Conservation (phyloP, 2,888 invertebrate genomes). For the Melolontha melolontha region DNA sequence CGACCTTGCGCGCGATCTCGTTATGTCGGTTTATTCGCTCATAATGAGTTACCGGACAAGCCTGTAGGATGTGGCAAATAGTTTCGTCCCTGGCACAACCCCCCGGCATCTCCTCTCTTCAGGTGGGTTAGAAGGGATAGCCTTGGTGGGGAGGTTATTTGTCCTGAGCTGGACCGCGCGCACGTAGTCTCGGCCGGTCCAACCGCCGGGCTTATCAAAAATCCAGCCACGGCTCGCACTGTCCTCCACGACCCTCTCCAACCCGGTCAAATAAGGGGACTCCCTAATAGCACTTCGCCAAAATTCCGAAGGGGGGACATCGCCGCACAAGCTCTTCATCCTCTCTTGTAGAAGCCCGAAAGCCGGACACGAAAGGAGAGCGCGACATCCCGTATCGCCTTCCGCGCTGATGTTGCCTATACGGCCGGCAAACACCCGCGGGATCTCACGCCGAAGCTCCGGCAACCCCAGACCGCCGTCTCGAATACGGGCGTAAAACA, state of each 20-base stretch:
- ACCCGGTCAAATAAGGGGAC: too few species aligned
- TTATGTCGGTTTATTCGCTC: conserved; percentile 46
- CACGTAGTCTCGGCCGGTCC: too few species aligned
- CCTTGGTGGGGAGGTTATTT: too few species aligned
- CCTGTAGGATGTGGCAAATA: conserved; percentile 46
- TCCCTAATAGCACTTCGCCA: conserved; percentile 31
- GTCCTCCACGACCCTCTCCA: conserved; percentile 44
- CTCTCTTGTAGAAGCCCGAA: neutral
- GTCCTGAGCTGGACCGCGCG: too few species aligned
- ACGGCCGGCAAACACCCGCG: conserved; percentile 36
- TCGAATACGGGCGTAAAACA: too few species aligned
- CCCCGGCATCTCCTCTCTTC: conserved; percentile 39
- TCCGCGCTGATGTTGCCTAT: conserved; percentile 26
- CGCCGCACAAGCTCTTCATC: conserved; percentile 23
- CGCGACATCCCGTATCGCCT: neutral
- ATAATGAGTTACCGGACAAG: conserved; percentile 41
- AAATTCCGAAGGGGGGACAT: neutral
- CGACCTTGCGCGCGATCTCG: conserved; percentile 45
- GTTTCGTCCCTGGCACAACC: conserved; percentile 42
- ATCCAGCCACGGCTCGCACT: conserved; percentile 47
- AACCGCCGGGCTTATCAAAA: conserved; percentile 41
- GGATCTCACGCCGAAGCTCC: conserved; percentile 47
- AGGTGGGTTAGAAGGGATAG: conserved; percentile 38
- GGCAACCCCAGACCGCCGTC: conserved; percentile 53
- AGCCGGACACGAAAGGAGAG: neutral